phyloP scores from a whole-genome alignment of 2,797 vertebrate genomes.

The Hydrophis major region DNA sequence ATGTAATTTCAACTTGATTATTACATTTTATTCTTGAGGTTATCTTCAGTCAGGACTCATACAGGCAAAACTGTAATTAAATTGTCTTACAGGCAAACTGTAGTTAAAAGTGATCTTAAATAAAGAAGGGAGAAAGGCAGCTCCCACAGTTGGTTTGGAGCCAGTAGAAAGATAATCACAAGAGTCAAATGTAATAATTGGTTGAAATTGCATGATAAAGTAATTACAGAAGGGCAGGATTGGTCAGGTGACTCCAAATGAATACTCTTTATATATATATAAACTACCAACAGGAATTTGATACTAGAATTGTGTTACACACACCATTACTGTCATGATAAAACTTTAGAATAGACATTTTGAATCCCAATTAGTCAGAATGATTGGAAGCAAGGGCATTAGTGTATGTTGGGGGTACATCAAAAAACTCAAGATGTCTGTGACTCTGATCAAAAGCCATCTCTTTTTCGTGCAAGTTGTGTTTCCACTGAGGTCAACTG shows the following conservation, averaged over 20 bases:
- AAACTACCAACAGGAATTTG: background rate
- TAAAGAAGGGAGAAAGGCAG: background rate
- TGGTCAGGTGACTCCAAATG: background rate
- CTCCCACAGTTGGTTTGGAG: background rate
- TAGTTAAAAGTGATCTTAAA: background rate
- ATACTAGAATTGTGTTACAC: background rate
- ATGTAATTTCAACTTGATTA: background rate
- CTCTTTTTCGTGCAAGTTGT: background rate
- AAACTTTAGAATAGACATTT: background rate
- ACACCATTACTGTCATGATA: background rate
- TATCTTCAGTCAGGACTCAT: background rate
- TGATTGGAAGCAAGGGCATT: background rate
- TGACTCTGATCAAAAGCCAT: background rate
- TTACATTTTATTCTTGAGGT: background rate
- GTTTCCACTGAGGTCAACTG: background rate
- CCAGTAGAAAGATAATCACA: background rate
- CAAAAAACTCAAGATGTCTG: background rate
- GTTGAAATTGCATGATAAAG: background rate
- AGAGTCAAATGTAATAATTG: background rate
- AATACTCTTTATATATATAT: background rate
- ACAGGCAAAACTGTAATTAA: background rate
- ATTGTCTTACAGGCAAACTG: background rate
- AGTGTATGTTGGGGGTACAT: background rate
- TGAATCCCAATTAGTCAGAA: background rate
- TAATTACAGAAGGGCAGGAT: background rate